Conservation (phyloP, 2,797 vertebrate species). For the Microcaecilia unicolor region DNA sequence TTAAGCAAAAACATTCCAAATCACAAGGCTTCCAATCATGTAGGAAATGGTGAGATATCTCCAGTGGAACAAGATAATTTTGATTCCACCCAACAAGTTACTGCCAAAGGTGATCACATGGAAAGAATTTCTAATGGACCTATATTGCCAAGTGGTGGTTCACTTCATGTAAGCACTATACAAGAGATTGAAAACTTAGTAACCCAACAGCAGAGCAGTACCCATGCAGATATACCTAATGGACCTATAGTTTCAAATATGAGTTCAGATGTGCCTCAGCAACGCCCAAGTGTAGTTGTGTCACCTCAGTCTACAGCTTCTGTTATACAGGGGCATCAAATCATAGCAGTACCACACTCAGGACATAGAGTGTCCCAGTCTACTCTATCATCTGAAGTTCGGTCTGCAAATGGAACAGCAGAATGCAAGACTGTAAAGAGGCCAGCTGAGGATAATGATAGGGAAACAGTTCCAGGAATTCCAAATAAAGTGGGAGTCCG, state of each 20-base stretch:
- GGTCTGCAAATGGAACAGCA: slow-evolving; percentile 76
- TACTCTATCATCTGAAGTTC: slow-evolving; percentile 54
- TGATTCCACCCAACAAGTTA: slow-evolving; percentile 82
- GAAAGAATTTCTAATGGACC: slow-evolving; percentile 93
- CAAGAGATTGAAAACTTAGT: slow-evolving; percentile 58
- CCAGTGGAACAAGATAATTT: slow-evolving; percentile 70
- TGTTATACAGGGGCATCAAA: slow-evolving; percentile 71
- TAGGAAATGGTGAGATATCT: slow-evolving; percentile 92
- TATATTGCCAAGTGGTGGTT: slow-evolving; percentile 64
- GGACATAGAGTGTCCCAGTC: slow-evolving; percentile 59
- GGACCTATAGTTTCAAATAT: slow-evolving; percentile 82
- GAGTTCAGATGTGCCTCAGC: slow-evolving; percentile 75
- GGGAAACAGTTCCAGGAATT: slow-evolving; percentile 75
- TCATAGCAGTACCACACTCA: slow-evolving; percentile 63
- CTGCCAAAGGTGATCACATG: slow-evolving; percentile 94
- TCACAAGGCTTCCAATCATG: slow-evolving; percentile 98
- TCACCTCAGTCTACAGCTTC: slow-evolving; percentile 72
- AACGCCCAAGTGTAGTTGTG: slow-evolving; percentile 75
- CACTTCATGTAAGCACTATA: slow-evolving; percentile 54
- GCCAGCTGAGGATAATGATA: slow-evolving; percentile 80
- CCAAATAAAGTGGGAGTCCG: slow-evolving; percentile 96
- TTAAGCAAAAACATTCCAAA: slow-evolving; percentile 99
- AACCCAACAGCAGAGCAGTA: slow-evolving; percentile 66
- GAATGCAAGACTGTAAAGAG: slow-evolving; percentile 87
- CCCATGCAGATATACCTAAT: slow-evolving; percentile 78